Conservation (phyloP, 2,888 invertebrate species). For the Caenorhabditis uteleia region DNA sequence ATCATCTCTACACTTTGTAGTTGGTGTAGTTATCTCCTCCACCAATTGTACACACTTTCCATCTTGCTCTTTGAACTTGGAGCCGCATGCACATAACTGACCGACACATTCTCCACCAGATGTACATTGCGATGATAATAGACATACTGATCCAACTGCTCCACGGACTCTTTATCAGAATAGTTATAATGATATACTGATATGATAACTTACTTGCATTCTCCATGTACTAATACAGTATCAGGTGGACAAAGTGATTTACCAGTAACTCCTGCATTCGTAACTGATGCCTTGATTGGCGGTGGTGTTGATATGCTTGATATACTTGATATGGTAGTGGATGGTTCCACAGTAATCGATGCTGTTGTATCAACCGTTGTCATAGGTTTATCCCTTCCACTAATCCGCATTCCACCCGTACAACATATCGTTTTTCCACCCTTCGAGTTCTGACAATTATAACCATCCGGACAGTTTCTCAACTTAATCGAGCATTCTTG, state of each 20-base stretch:
- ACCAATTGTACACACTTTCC: slow-evolving; percentile 40
- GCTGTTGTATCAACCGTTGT: background rate
- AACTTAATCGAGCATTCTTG: slow-evolving; percentile 49
- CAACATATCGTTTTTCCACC: slow-evolving; percentile 54
- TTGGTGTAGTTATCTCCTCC: slow-evolving; percentile 14
- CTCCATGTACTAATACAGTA: slow-evolving; percentile 49
- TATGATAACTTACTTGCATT: slow-evolving; percentile 48
- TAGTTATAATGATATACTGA: background rate
- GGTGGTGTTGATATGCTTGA: background rate
- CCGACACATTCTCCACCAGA: slow-evolving; percentile 51
- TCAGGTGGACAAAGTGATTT: slow-evolving; percentile 51
- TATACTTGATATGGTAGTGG: background rate
- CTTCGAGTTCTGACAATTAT: slow-evolving; percentile 49
- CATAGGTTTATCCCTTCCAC: slow-evolving; percentile 22
- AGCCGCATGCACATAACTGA: slow-evolving; percentile 50
- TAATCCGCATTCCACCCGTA: slow-evolving; percentile 29
- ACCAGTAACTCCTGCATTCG: slow-evolving; percentile 7
- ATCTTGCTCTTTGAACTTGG: slow-evolving; percentile 35
- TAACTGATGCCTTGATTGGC: slow-evolving; percentile 11
- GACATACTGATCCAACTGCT: slow-evolving; percentile 55
- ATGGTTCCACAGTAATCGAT: background rate
- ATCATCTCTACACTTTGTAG: slow-evolving; percentile 3
- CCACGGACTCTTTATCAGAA: slow-evolving; percentile 38
- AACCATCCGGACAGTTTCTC: slow-evolving; percentile 57
- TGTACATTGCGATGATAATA: slow-evolving; percentile 55